These are phyloP conservation scores for Microplitis demolitor DNA, from an alignment of 1,140 invertebrate species.

Conservation along the genomic window DNA sequence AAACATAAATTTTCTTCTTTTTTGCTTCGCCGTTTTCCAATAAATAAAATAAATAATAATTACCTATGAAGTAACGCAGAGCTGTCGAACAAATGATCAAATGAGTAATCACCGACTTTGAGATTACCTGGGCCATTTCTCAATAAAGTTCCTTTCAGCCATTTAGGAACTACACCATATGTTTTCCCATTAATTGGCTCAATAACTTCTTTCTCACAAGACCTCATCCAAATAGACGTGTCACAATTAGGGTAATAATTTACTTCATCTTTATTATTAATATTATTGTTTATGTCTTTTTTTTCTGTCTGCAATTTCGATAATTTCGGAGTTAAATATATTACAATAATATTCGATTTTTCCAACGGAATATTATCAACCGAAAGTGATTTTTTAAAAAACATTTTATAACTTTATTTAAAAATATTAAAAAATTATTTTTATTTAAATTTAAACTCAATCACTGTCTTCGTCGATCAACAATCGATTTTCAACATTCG, in stretches of 20 bases:
- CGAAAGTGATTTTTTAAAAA: background rate
- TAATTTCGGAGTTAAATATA: constrained; percentile 25
- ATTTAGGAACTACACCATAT: constrained; percentile 73
- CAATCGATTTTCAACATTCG: constrained; percentile 1
- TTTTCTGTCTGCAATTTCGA: too few relatives aligned
- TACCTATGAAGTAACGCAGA: constrained; percentile 82
- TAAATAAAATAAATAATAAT: background rate
- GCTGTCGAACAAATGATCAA: constrained; percentile 85
- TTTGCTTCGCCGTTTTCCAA: too few relatives aligned
- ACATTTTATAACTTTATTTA: background rate
- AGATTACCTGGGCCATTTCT: constrained; percentile 85
- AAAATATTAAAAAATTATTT: background rate
- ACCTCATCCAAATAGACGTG: constrained; percentile 75
- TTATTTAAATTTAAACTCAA: background rate
- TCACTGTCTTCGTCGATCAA: constrained; percentile 24
- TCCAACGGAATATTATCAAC: background rate
- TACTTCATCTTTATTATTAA: constrained; percentile 27
- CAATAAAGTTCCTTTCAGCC: constrained; percentile 79
- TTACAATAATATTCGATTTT: constrained; percentile 29
- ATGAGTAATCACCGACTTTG: constrained; percentile 78
- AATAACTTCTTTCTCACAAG: constrained; percentile 74
- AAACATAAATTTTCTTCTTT: too few relatives aligned
- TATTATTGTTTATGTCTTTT: background rate
- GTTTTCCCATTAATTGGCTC: constrained; percentile 68
- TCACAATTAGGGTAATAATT: constrained; percentile 74